These are phyloP conservation scores for Buceros bicornis DNA, from an alignment of 2,797 vertebrate species.

Conservation along the genomic window DNA sequence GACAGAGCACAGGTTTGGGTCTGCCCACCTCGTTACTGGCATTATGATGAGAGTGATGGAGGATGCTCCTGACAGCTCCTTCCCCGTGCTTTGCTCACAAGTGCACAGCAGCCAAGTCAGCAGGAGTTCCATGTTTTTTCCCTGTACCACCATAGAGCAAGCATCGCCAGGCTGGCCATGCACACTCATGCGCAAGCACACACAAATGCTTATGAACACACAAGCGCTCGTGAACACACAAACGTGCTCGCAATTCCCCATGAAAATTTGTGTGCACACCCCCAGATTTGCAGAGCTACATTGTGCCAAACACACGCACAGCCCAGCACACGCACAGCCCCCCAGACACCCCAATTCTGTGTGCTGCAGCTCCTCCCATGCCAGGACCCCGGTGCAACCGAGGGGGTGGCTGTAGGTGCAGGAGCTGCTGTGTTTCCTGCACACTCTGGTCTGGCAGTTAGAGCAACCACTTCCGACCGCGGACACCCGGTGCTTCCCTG, in stretches of 20 bases:
- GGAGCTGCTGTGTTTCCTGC: neutral
- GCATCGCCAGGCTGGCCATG: neutral
- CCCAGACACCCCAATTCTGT: accelerated
- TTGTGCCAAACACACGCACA: neutral
- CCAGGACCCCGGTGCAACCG: neutral
- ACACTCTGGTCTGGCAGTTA: neutral
- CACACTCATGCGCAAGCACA: neutral
- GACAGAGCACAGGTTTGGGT: neutral
- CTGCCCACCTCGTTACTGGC: neutral
- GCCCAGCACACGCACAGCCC: no score
- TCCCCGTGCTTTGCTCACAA: neutral
- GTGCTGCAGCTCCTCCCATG: neutral
- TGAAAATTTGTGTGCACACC: neutral
- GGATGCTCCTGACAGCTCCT: neutral
- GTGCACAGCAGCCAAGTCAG: neutral
- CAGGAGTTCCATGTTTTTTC: neutral
- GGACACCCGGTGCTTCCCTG: accelerated
- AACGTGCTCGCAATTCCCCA: neutral
- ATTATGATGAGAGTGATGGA: neutral
- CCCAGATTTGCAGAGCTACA: neutral
- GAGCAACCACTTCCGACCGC: accelerated
- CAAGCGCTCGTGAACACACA: neutral
- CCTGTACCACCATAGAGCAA: neutral
- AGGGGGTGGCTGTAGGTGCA: neutral
- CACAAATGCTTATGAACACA: neutral